Evolutionary conservation across 2,113 vertebrate species (phyloP).

Genomic region (Raja brachyura): DNA sequence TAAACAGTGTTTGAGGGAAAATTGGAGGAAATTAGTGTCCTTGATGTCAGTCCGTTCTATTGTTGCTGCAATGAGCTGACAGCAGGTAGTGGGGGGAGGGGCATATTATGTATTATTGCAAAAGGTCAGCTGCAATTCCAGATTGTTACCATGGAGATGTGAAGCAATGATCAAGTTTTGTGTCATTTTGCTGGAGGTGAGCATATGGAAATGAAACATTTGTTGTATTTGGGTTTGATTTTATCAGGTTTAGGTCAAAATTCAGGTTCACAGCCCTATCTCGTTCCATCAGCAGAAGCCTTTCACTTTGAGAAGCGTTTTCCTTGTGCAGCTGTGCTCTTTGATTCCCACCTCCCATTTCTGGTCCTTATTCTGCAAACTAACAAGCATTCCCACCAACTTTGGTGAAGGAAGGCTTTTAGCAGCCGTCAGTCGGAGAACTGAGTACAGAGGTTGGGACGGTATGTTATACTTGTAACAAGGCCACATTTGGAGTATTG

Average conservation of each 20-base stretch:
- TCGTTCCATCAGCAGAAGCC: neutral
- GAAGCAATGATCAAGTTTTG: neutral
- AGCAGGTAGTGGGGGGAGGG: neutral
- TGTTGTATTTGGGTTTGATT: neutral
- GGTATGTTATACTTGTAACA: no score
- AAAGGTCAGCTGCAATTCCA: neutral
- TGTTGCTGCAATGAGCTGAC: neutral
- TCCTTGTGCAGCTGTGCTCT: neutral
- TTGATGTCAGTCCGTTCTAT: neutral
- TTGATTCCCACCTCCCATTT: neutral
- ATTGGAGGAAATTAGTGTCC: neutral
- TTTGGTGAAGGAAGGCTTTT: no score
- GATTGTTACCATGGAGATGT: conserved; percentile 6
- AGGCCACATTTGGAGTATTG: no score
- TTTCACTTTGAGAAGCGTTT: neutral
- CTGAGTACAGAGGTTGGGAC: no score
- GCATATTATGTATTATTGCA: neutral
- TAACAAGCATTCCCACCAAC: neutral
- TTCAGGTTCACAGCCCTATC: neutral
- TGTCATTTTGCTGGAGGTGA: neutral
- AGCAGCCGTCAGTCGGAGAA: no score
- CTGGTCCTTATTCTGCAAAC: neutral
- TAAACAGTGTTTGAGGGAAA: neutral
- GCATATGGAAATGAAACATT: neutral
- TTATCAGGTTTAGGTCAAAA: neutral